Conservation (phyloP, 2,888 invertebrate species). For the Amaurobius ferox region DNA sequence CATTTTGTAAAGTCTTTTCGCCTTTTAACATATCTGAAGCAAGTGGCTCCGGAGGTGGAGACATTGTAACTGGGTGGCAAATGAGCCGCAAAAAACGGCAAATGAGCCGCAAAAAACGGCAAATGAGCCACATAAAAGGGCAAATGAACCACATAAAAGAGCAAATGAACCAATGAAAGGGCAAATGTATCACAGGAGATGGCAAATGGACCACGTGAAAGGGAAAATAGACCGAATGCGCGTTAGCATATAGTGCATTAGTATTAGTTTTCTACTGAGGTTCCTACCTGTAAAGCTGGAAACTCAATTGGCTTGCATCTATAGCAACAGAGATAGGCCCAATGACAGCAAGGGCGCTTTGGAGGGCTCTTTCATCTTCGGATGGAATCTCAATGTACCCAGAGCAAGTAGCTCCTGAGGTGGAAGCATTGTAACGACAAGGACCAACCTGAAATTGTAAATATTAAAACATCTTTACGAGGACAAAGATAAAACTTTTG, state of each 20-base stretch:
- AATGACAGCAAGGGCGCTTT: constrained; percentile 73
- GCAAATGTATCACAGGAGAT: too few relatives aligned
- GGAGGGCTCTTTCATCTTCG: constrained; percentile 74
- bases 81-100: too few relatives aligned
- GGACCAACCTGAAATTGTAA: constrained; percentile 76
- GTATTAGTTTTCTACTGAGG: too few relatives aligned
- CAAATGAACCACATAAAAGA: too few relatives aligned
- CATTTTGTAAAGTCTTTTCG: constrained; percentile 73
- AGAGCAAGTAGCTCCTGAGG: constrained; percentile 86
- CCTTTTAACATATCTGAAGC: constrained; percentile 86
- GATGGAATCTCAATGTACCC: constrained; percentile 87
- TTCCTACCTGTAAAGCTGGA: constrained; percentile 30
- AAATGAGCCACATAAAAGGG: too few relatives aligned
- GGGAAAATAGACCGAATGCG: too few relatives aligned
- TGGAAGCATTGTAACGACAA: constrained; percentile 80
- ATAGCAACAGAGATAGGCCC: constrained; percentile 93
- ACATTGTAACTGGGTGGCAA: constrained; percentile 81
- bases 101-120: too few relatives aligned
- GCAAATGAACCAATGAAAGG: too few relatives aligned
- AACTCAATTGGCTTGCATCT: constrained; percentile 82
- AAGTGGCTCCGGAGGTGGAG: constrained; percentile 85
- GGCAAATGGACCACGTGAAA: too few relatives aligned
- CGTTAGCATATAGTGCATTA: too few relatives aligned
- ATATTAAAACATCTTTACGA: too few relatives aligned
- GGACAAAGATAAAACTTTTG: too few relatives aligned